Evolutionary conservation across 2,888 invertebrate genomes (phyloP).

Genomic region (Eupithecia dodoneata): DNA sequence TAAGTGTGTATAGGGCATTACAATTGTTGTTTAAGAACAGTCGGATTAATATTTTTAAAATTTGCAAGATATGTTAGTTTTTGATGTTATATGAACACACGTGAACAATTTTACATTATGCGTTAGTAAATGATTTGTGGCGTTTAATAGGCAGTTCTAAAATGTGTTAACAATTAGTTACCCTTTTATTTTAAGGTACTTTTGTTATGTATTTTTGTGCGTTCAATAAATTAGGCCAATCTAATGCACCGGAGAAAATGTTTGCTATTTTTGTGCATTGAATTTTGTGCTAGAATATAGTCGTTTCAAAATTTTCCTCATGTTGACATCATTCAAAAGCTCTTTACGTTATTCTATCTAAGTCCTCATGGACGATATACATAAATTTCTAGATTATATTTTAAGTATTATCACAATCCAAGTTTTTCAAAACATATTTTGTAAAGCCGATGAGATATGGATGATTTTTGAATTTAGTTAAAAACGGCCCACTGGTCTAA

Average conservation of each 20-base stretch:
- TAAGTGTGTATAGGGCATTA: neutral
- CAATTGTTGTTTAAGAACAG: neutral
- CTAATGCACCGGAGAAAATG: neutral
- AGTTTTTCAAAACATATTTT: neutral
- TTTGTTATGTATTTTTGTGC: neutral
- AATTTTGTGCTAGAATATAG: neutral
- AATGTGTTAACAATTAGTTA: neutral
- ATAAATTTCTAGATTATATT: constrained; percentile 22
- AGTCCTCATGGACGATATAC: constrained; percentile 30
- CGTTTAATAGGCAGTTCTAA: constrained; percentile 1
- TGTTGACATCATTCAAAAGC: constrained; percentile 23
- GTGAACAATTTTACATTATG: neutral
- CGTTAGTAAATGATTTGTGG: neutral
- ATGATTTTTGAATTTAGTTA: neutral
- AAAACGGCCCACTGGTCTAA: neutral
- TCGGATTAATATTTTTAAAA: neutral
- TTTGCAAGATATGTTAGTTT: constrained; percentile 17
- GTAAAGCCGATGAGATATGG: neutral
- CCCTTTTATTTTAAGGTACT: neutral
- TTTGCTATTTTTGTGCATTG: neutral
- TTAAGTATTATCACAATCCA: constrained; percentile 14
- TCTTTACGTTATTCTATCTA: constrained; percentile 33
- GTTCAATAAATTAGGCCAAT: constrained; percentile 15
- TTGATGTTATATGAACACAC: constrained; percentile 6
- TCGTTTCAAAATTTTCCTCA: neutral